Conservation (phyloP, 2,113 vertebrate species). For the Brachyhypopomus occidentalis region DNA sequence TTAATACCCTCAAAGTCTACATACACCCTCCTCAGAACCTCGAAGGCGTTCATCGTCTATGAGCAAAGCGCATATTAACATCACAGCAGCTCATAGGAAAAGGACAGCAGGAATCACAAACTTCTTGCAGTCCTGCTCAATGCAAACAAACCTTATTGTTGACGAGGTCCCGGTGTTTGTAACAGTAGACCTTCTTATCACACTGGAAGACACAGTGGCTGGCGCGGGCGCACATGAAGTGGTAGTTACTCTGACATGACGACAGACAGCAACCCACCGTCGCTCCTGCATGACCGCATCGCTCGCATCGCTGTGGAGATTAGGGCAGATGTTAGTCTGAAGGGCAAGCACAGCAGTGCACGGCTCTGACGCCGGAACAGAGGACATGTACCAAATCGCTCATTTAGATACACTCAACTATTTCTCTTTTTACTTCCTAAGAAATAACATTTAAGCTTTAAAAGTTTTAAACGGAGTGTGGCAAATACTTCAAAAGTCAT, state of each 20-base stretch:
- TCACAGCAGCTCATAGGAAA: too few relatives aligned
- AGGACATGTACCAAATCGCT: background rate
- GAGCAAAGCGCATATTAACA: background rate
- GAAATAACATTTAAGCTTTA: too few relatives aligned
- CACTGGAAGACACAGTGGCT: constrained; percentile 85
- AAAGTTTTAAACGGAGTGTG: too few relatives aligned
- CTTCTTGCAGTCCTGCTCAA: background rate
- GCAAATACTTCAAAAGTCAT: too few relatives aligned
- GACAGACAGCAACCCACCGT: constrained; percentile 90
- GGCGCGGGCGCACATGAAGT: constrained; percentile 91
- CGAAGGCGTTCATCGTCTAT: constrained; percentile 83
- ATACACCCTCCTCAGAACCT: constrained; percentile 85
- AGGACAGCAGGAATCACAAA: background rate
- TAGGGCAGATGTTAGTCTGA: background rate
- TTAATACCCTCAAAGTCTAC: constrained; percentile 92
- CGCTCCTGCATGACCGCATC: constrained; percentile 83
- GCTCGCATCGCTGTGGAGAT: constrained; percentile 83
- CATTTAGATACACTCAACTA: too few relatives aligned
- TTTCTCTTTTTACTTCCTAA: too few relatives aligned
- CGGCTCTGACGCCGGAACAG: background rate
- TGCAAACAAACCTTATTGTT: constrained; percentile 77
- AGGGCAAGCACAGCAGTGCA: background rate
- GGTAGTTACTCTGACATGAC: constrained; percentile 89
- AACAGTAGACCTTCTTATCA: constrained; percentile 89
- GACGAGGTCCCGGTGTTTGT: constrained; percentile 81